phyloP scores from a whole-genome alignment of 2,888 invertebrate genomes.

The Thymelicus lineola region DNA sequence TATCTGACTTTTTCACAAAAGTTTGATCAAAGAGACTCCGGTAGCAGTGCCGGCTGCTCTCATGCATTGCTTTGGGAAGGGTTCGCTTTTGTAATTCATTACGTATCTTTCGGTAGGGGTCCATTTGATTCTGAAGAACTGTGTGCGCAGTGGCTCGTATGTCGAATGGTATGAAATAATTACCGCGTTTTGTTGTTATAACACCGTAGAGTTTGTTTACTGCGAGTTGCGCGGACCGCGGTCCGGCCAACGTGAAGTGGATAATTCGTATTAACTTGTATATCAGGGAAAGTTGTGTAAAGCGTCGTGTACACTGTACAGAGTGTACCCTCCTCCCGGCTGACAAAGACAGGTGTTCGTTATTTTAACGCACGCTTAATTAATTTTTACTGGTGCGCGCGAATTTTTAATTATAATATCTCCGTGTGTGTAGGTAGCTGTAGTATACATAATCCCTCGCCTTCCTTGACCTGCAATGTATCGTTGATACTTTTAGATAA shows the following conservation, averaged over 20 bases:
- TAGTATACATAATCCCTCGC: too few relatives aligned
- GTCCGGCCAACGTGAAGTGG: not conserved
- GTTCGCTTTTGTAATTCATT: slow-evolving; percentile 8
- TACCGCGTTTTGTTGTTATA: not conserved
- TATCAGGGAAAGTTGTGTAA: too few relatives aligned
- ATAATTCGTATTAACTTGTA: not conserved
- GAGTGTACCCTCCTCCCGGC: too few relatives aligned
- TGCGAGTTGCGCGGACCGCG: not conserved
- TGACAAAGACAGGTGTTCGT: too few relatives aligned
- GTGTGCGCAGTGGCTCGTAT: not conserved
- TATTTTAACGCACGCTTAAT: too few relatives aligned
- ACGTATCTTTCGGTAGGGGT: not conserved
- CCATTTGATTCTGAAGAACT: too few relatives aligned
- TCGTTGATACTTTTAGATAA: too few relatives aligned
- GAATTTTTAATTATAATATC: too few relatives aligned
- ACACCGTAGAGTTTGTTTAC: not conserved
- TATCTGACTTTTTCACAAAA: not conserved
- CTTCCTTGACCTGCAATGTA: too few relatives aligned
- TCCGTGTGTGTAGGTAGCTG: too few relatives aligned
- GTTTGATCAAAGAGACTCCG: not conserved
- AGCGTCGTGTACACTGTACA: too few relatives aligned
- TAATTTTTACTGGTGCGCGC: too few relatives aligned
- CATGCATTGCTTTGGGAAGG: not conserved
- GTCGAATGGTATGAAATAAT: not conserved
- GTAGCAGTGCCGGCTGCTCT: not conserved